These are phyloP conservation scores for Dasypolia templi DNA, from an alignment of 2,888 invertebrate genomes.

Conservation along the genomic window DNA sequence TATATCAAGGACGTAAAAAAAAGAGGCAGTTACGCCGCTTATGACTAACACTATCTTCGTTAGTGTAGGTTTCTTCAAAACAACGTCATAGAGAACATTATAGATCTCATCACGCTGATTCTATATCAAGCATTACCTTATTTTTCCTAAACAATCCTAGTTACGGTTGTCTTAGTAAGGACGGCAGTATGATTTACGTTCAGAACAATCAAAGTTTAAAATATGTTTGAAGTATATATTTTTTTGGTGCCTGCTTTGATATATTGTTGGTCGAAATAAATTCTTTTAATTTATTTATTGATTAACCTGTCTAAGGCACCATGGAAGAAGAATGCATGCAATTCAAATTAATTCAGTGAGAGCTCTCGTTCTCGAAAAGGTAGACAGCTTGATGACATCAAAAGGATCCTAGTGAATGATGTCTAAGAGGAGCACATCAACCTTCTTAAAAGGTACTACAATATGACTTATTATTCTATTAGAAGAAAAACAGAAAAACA, in stretches of 20 bases:
- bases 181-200: no score
- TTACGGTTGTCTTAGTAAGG: no score
- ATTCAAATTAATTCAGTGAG: background rate
- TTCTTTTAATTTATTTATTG: background rate
- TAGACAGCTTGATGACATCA: background rate
- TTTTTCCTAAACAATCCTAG: no score
- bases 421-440: no score
- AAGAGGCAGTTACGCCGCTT: no score
- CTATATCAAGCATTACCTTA: no score
- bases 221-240: background rate
- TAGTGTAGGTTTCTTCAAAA: no score
- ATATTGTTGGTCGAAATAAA: background rate
- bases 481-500: slow-evolving; percentile 10
- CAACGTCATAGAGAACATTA: no score
- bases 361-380: background rate
- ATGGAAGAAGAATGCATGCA: background rate
- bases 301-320: background rate
- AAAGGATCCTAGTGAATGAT: background rate
- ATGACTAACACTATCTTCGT: no score
- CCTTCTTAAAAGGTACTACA: background rate
- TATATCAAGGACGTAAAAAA: no score
- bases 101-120: no score
- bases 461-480: background rate
- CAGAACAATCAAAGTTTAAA: no score
- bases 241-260: background rate